phyloP scores from a whole-genome alignment of 2,797 vertebrate species.

The Agapornis canus region DNA sequence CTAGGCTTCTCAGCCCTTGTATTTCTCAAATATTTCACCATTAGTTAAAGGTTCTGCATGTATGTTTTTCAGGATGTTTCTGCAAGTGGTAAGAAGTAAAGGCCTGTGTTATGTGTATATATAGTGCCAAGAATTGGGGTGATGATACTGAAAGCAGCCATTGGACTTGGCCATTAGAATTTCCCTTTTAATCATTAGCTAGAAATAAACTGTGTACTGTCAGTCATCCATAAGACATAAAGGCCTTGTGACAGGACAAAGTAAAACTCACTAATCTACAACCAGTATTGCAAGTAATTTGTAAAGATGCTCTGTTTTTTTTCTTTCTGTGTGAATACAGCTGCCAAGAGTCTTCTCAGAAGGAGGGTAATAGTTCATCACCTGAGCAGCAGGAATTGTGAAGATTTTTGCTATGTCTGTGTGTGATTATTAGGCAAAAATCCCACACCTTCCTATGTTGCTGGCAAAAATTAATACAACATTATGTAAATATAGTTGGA shows the following conservation, averaged over 20 bases:
- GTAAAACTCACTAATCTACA: not conserved
- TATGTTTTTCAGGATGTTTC: not conserved
- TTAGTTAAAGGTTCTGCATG: not conserved
- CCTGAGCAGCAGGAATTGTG: not conserved
- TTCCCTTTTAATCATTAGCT: slow-evolving; percentile 10
- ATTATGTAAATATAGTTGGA: not conserved
- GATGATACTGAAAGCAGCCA: not conserved
- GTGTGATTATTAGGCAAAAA: not conserved
- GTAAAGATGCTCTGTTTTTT: not conserved
- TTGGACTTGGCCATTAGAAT: not conserved
- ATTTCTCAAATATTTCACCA: not conserved
- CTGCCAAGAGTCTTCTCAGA: not conserved
- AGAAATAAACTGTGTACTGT: not conserved
- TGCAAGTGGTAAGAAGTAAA: not conserved
- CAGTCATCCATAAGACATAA: not conserved
- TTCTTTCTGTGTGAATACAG: not conserved
- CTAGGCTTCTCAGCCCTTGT: not conserved
- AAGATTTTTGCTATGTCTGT: not conserved
- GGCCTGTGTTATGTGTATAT: not conserved
- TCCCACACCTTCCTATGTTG: not conserved
- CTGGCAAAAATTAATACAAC: not conserved
- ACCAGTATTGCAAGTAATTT: not conserved
- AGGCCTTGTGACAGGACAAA: not conserved
- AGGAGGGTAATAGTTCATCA: not conserved
- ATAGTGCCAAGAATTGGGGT: not conserved